Percentiles rank a stretch among this genome's conserved stretches.
Conservation (phyloP, 2,888 invertebrate genomes). For the Heliconius ethilla region DNA sequence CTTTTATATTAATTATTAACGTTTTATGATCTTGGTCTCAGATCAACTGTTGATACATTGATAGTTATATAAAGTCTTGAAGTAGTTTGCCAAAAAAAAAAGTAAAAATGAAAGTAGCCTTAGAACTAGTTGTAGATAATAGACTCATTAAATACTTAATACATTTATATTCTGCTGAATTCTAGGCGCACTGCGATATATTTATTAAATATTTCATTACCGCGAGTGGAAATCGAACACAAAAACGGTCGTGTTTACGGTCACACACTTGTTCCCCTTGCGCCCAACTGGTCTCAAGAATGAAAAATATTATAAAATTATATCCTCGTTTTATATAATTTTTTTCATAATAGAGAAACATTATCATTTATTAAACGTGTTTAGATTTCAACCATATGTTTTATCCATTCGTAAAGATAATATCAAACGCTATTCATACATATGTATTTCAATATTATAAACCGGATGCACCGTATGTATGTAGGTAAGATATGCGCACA, state of each 20-base stretch:
- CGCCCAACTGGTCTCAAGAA: no score
- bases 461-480: slow-evolving; percentile 34
- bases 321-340: neutral
- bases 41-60: neutral
- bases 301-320: no score
- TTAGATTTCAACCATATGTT: neutral
- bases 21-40: neutral
- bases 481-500: slow-evolving; percentile 19
- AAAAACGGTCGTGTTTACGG: no score
- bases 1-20: neutral
- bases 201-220: no score
- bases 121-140: neutral
- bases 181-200: no score
- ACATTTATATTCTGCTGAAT: no score
- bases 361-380: slow-evolving; percentile 4
- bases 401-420: slow-evolving; percentile 26
- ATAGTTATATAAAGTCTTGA: no score
- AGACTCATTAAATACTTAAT: no score
- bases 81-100: neutral
- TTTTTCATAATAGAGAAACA: neutral
- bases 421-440: neutral
- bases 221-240: no score
- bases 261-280: no score
- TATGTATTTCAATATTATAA: slow-evolving; percentile 35
- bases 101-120: neutral